Evolutionary conservation across 2,888 invertebrate genomes (phyloP).

Genomic region (Acrocyrtus sp.): DNA sequence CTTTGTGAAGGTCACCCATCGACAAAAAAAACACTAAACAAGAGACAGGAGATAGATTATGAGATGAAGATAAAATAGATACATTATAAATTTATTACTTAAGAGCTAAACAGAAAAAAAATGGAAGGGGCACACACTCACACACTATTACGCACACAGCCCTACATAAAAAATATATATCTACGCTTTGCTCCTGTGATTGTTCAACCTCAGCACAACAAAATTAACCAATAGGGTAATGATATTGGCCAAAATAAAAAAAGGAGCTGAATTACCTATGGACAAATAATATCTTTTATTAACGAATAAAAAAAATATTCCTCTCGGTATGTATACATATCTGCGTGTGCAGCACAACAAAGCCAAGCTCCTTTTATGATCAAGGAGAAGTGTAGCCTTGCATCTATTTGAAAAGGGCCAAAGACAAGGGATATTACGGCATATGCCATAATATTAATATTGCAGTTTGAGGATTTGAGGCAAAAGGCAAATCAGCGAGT

Average conservation of each 20-base stretch:
- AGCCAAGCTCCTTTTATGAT: not conserved
- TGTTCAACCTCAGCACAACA: not conserved
- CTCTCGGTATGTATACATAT: no score
- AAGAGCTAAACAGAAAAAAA: no score
- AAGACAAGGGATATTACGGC: no score
- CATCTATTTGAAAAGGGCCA: not conserved
- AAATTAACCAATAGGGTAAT: no score
- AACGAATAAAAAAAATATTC: not conserved
- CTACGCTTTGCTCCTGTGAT: not conserved
- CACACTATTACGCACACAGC: no score
- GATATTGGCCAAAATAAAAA: not conserved
- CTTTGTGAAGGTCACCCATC: conserved; percentile 23
- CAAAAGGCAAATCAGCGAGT: no score
- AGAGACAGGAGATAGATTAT: not conserved
- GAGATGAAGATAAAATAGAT: not conserved
- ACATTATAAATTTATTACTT: not conserved
- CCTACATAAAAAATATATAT: no score
- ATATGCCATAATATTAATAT: no score
- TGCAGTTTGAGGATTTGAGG: no score
- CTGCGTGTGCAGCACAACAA: not conserved
- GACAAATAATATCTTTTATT: not conserved
- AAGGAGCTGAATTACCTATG: not conserved
- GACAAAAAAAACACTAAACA: not conserved
- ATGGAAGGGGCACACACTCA: not conserved
- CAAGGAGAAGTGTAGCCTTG: not conserved